Conservation (phyloP, 2,888 invertebrate genomes). For the Agriopis marginaria region DNA sequence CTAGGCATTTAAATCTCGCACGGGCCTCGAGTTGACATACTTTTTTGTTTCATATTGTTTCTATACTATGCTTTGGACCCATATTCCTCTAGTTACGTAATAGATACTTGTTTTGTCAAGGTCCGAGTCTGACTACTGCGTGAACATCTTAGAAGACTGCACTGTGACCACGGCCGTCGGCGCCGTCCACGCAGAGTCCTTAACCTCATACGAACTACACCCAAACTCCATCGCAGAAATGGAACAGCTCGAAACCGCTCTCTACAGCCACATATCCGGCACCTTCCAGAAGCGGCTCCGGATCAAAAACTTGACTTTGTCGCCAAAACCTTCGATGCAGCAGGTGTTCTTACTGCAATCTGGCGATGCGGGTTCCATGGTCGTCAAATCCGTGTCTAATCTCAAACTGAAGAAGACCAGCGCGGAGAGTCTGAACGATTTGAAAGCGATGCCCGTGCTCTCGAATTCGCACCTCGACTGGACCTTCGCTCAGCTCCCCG, state of each 20-base stretch:
- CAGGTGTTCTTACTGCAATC: constrained; percentile 66
- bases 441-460: constrained; percentile 54
- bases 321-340: constrained; percentile 69
- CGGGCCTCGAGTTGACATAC: no score
- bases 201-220: background rate
- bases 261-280: constrained; percentile 62
- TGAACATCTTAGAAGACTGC: constrained; percentile 64
- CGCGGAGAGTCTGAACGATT: constrained; percentile 50
- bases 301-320: constrained; percentile 67
- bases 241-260: constrained; percentile 60
- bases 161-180: constrained; percentile 63
- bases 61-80: no score
- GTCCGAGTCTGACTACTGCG: constrained; percentile 57
- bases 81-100: no score
- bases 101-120: background rate
- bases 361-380: constrained; percentile 65
- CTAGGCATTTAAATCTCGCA: no score
- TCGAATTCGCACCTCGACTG: constrained; percentile 60
- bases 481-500: constrained; percentile 61
- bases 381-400: constrained; percentile 61
- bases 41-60: no score
- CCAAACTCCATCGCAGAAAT: constrained; percentile 55
- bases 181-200: constrained; percentile 10
- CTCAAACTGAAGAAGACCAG: constrained; percentile 48
- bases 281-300: constrained; percentile 66